phyloP scores from a whole-genome alignment of 2,888 invertebrate genomes.

The Drosophila phalerata region DNA sequence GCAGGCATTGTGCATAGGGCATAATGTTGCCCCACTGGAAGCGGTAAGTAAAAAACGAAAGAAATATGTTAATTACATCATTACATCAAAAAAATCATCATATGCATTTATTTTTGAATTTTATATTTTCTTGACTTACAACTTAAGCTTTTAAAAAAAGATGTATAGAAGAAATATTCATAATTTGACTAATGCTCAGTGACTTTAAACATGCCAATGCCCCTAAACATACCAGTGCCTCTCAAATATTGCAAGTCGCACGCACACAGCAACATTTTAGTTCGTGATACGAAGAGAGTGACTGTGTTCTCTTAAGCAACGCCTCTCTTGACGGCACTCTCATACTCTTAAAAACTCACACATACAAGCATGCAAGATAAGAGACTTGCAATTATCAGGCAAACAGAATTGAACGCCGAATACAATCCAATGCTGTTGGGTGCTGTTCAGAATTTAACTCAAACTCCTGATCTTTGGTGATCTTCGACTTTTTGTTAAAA shows the following conservation, averaged over 20 bases:
- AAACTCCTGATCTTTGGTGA: conserved; percentile 11
- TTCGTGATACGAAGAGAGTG: conserved; percentile 14
- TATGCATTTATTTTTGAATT: too few species aligned
- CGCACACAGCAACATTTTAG: not conserved
- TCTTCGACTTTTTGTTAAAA: conserved; percentile 1
- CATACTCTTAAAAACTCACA: conserved; percentile 9
- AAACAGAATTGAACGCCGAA: not conserved
- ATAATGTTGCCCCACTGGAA: conserved; percentile 85
- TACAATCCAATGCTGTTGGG: not conserved
- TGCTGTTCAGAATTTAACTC: not conserved
- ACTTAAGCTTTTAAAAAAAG: not conserved
- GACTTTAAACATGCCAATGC: conserved; percentile 15
- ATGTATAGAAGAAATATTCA: not conserved
- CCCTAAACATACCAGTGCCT: conserved; percentile 22
- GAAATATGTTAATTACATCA: not conserved
- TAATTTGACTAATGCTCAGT: not conserved
- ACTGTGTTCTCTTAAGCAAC: conserved; percentile 38
- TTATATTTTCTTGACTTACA: not conserved
- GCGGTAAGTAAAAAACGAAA: conserved; percentile 77
- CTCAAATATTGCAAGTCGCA: conserved; percentile 24
- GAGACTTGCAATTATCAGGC: conserved; percentile 17
- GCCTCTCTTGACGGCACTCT: conserved; percentile 18
- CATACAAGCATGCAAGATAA: conserved; percentile 30
- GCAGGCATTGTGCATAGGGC: conserved; percentile 80
- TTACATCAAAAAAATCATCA: not conserved